A percentile compares a stretch with the other conserved stretches of the same genome.
These are phyloP conservation scores for Halocynthia aurantium DNA, from an alignment of 23 tunicate genomes.

Conservation along the genomic window DNA sequence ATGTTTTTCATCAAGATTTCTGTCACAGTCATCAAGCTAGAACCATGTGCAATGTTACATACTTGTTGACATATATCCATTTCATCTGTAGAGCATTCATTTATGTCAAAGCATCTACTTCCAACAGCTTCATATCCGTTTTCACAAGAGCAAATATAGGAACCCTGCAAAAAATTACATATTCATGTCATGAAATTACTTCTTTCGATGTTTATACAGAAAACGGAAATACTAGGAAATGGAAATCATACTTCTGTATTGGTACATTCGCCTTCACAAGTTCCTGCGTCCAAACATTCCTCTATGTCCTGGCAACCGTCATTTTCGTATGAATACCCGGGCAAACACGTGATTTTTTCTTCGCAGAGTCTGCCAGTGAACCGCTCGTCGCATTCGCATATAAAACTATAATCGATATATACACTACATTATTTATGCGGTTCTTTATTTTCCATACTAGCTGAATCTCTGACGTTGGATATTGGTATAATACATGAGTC, in stretches of 20 bases:
- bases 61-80: not conserved
- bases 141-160: slow-evolving; percentile 18
- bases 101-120: not conserved
- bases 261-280: not conserved
- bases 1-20: too few species aligned
- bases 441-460: too few species aligned
- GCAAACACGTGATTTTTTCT: not conserved
- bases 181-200: too few species aligned
- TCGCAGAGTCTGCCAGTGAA: not conserved
- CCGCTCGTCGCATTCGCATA: not conserved
- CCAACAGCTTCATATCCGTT: slow-evolving; percentile 23
- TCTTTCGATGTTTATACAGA: not conserved
- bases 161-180: not conserved
- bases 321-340: not conserved
- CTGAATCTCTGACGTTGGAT: not conserved
- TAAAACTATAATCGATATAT: not conserved
- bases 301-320: not conserved
- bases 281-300: not conserved
- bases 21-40: too few species aligned
- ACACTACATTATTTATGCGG: too few species aligned
- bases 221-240: not conserved
- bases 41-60: not conserved
- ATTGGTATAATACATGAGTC: not conserved
- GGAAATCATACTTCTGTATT: not conserved
- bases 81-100: not conserved